Evolutionary conservation across 2,888 invertebrate genomes (phyloP).

Genomic region (Brenthis ino): DNA sequence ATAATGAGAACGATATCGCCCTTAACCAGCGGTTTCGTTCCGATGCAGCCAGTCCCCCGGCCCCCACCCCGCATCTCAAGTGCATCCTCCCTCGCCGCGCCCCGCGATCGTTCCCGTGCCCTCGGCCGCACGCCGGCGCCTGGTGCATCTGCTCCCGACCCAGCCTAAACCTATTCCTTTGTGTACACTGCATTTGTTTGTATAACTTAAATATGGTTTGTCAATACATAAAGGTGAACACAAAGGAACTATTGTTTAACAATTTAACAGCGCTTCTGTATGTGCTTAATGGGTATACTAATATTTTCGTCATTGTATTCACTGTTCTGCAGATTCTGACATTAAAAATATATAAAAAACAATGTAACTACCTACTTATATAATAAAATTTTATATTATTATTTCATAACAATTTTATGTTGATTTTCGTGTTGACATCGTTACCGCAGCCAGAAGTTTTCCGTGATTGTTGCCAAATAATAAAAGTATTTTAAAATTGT

Average conservation of each 20-base stretch:
- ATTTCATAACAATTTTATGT: constrained; percentile 11
- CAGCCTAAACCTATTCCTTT: constrained; percentile 23
- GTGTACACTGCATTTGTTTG: constrained; percentile 28
- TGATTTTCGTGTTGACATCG: constrained; percentile 12
- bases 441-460: constrained; percentile 18
- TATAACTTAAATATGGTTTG: constrained; percentile 19
- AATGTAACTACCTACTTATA: background rate
- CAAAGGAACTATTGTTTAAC: constrained; percentile 22
- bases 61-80: constrained; percentile 12
- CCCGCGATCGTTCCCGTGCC: constrained; percentile 20
- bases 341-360: too few relatives aligned
- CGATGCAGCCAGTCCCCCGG: constrained; percentile 22
- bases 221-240: constrained; percentile 13
- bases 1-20: constrained; percentile 30
- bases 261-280: constrained; percentile 21
- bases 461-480: constrained; percentile 25
- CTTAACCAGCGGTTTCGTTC: constrained; percentile 25
- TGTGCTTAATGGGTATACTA: constrained; percentile 12
- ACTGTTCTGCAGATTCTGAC: background rate
- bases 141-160: constrained; percentile 27
- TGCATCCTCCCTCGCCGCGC: constrained; percentile 31
- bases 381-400: constrained; percentile 3
- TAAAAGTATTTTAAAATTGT: constrained; percentile 24
- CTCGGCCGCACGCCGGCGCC: constrained; percentile 29
- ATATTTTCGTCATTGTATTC: background rate